phyloP scores from a whole-genome alignment of 2,113 vertebrate genomes.

The Gasterosteus nipponicus region DNA sequence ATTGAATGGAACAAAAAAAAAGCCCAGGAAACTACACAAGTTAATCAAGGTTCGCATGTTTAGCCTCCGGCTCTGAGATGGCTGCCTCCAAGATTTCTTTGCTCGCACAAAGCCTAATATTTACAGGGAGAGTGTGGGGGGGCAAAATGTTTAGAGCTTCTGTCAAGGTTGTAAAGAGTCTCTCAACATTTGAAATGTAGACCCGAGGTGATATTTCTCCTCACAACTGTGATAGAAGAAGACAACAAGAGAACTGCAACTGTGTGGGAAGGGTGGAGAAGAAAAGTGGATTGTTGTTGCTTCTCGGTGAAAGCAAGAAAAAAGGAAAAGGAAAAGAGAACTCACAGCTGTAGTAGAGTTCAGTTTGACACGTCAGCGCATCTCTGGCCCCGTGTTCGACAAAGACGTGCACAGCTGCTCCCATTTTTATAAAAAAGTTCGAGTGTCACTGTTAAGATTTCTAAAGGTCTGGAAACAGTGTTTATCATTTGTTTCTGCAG shows the following conservation, averaged over 20 bases:
- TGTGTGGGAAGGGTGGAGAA: constrained; percentile 42
- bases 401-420: constrained; percentile 38
- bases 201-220: constrained; percentile 73
- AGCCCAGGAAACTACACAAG: constrained; percentile 37
- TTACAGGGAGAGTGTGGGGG: constrained; percentile 54
- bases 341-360: constrained; percentile 33
- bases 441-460: constrained; percentile 49
- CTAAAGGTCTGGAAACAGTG: constrained; percentile 14
- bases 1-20: neutral
- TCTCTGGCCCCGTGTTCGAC: constrained; percentile 34
- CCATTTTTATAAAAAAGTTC: constrained; percentile 21
- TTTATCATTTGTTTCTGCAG: constrained; percentile 20
- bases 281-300: constrained; percentile 54
- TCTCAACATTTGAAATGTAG: constrained; percentile 66
- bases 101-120: constrained; percentile 66
- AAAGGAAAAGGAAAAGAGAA: constrained; percentile 9
- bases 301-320: constrained; percentile 3
- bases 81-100: constrained; percentile 58
- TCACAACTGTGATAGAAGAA: constrained; percentile 39
- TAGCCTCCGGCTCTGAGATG: constrained; percentile 66
- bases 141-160: constrained; percentile 65
- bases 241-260: constrained; percentile 34
- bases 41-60: constrained; percentile 77
- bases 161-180: constrained; percentile 60
- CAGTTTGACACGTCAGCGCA: constrained; percentile 58